Evolutionary conservation across 2,113 vertebrate genomes (phyloP).

Genomic region (Lichenostomus cassidix): DNA sequence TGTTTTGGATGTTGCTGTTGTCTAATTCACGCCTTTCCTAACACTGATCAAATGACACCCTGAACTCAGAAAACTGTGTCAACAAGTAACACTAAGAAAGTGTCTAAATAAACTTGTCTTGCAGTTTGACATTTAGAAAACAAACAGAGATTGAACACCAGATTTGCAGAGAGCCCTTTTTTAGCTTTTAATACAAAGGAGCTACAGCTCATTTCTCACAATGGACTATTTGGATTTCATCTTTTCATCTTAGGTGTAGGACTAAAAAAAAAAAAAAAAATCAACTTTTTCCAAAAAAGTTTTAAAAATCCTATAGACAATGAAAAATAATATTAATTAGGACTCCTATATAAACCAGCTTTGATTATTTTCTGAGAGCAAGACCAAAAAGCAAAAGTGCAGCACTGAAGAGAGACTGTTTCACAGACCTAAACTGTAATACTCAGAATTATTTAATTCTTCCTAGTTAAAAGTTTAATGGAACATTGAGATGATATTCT

Average conservation of each 20-base stretch:
- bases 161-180: background rate
- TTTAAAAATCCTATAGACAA: background rate
- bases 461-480: background rate
- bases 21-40: slow-evolving; percentile 32
- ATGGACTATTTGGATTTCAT: background rate
- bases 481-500: background rate
- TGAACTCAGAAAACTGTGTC: slow-evolving; percentile 40
- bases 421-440: background rate
- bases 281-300: background rate
- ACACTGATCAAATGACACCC: slow-evolving; percentile 6
- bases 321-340: background rate
- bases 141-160: background rate
- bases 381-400: background rate
- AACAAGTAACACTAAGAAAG: slow-evolving; percentile 42
- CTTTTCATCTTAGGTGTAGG: background rate
- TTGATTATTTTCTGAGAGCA: background rate
- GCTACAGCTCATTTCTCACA: background rate
- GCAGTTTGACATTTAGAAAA: slow-evolving; percentile 46
- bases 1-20: background rate
- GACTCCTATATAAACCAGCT: background rate
- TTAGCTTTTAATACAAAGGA: background rate
- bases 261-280: background rate
- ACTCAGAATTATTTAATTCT: background rate
- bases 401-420: background rate
- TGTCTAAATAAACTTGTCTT: slow-evolving; percentile 37